Evolutionary conservation across 2,888 invertebrate genomes (phyloP).

Genomic region (Leptopilina syphax): DNA sequence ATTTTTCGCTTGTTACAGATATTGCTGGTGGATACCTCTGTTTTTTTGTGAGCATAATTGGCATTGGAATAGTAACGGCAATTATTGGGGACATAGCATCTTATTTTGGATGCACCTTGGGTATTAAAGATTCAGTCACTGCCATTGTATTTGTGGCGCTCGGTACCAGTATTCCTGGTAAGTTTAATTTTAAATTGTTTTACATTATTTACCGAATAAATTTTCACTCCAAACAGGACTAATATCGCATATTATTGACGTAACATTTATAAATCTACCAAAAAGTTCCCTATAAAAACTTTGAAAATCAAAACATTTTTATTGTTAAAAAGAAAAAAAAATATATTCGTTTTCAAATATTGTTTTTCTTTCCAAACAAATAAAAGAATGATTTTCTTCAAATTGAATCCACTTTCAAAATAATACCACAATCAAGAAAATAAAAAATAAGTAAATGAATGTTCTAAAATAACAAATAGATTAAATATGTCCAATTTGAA

Average conservation of each 20-base stretch:
- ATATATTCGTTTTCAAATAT: no score
- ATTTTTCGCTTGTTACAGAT: constrained; percentile 79
- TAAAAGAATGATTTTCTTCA: no score
- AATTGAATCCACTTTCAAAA: no score
- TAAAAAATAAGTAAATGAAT: no score
- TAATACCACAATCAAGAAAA: no score
- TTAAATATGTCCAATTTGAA: no score
- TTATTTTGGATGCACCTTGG: constrained; percentile 98
- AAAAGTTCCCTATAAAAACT: no score
- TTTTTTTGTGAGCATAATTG: constrained; percentile 93
- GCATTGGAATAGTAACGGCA: constrained; percentile 96
- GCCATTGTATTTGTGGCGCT: constrained; percentile 98
- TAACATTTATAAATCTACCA: no score
- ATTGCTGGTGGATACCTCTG: constrained; percentile 96
- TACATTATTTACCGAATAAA: neutral
- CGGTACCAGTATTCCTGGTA: constrained; percentile 99
- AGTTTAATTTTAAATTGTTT: constrained; percentile 59
- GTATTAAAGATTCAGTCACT: constrained; percentile 97
- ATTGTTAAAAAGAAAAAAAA: no score
- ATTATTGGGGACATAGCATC: constrained; percentile 98
- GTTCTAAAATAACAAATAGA: no score
- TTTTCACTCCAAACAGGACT: neutral
- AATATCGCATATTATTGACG: neutral
- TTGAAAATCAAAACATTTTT: no score
- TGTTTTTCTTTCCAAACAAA: no score